Evolutionary conservation across 1,140 invertebrate species (phyloP).

Genomic region (Drosophila guanche): DNA sequence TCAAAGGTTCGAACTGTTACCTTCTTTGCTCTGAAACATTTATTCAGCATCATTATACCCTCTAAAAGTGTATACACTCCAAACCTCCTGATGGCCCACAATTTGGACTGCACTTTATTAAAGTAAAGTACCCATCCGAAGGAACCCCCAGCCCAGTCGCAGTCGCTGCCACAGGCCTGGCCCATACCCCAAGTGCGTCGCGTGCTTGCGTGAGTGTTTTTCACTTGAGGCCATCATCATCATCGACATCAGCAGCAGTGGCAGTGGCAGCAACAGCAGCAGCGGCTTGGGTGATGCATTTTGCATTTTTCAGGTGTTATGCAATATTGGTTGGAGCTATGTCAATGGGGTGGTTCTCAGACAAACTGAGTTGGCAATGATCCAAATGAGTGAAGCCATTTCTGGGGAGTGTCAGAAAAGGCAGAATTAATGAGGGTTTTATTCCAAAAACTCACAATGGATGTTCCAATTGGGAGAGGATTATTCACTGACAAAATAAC

Average conservation of each 20-base stretch:
- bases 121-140: slow-evolving; percentile 39
- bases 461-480: no score
- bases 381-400: slow-evolving; percentile 9
- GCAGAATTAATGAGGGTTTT: neutral
- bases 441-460: neutral
- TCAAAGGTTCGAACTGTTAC: no score
- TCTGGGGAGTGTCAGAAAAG: neutral
- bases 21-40: no score
- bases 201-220: slow-evolving; percentile 58
- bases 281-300: slow-evolving; percentile 29
- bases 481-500: no score
- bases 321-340: slow-evolving; percentile 33
- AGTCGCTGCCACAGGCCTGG: neutral
- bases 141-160: slow-evolving; percentile 2
- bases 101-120: slow-evolving; percentile 74
- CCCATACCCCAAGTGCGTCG: slow-evolving; percentile 35
- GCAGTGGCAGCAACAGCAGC: neutral
- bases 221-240: slow-evolving; percentile 55
- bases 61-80: neutral
- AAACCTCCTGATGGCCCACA: slow-evolving; percentile 34
- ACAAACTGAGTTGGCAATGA: slow-evolving; percentile 5
- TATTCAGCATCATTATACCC: no score
- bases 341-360: slow-evolving; percentile 30
- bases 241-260: slow-evolving; percentile 1
- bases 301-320: slow-evolving; percentile 50